Base-by-base conservation (phyloP, 2,888 invertebrate species). In the Hirtodrosophila confusa region DNA sequence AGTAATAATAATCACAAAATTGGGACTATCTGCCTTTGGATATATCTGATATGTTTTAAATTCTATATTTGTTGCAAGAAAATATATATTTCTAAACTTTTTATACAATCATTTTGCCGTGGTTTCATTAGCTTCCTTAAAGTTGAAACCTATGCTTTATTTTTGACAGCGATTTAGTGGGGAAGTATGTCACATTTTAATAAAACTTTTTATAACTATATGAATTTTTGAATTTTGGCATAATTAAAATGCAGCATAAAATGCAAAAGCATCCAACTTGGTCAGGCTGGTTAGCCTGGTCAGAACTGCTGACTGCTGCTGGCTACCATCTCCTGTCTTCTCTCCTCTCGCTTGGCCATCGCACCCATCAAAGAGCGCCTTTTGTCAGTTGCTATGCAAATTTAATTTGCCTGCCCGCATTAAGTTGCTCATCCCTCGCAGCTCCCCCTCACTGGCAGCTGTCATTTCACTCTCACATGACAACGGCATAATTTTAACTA, bases 401-500 rank as follows among this genome's bases (percentile, higher is more conserved):
- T 71, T 73, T 65, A 36, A 39, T 55, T 62, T 35, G 35, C 12
- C 36, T 37, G 33, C 60, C 71, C 56, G 73, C 76, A 75, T 65
- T 40, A 65, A 57, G 53, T 54, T 3, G 2, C 17, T 17, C 17
- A 17, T 17, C 17, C 27, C 27, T 3, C 7, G n/a, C 7, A 8
- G 3, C 5, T 9, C 3, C 31, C 9, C 7, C 31, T 8, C 37
- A 23, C n/a, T 24, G 41, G 17, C 36, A 58, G 36, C 50, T 61
- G 64, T 56, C 64, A 68, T 40, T 43, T 41, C 23, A 35, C 29
- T 24, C 23, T 44, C 50, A 63, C 60, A 62, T 75, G 79, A 78
- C 72, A 79, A 49, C 48, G 41, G 11, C 57, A 66, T 51, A 57
- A 55, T 71, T 67, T 58, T 51, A 55, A 47, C 64, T 53, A 75